These are phyloP conservation scores for Chrysolina haemoptera DNA, from an alignment of 2,888 invertebrate genomes.

Conservation along the genomic window DNA sequence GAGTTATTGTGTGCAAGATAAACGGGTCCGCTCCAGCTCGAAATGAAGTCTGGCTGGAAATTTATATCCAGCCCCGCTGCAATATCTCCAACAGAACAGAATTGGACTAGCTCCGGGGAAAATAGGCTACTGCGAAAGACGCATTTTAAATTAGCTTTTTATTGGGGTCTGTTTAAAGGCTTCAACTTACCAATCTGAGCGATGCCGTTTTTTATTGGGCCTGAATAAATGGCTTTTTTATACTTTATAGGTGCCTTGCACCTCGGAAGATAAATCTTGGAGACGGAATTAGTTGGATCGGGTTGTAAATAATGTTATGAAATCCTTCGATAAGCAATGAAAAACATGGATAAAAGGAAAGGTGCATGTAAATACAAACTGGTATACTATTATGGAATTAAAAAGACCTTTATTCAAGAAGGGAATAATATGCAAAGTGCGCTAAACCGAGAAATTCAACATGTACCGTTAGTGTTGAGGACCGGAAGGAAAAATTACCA, in stretches of 20 bases:
- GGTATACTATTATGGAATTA: no score
- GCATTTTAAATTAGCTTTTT: constrained; percentile 70
- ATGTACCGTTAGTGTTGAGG: no score
- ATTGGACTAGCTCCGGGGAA: constrained; percentile 69
- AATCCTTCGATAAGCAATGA: not conserved
- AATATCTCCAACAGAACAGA: constrained; percentile 70
- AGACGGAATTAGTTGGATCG: not conserved
- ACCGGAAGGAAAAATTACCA: no score
- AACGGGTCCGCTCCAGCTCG: constrained; percentile 80
- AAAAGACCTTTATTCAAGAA: no score
- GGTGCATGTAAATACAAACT: no score
- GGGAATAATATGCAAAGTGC: no score
- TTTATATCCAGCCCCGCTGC: constrained; percentile 69
- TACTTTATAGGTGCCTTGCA: constrained; percentile 4
- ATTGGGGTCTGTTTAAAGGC: constrained; percentile 64
- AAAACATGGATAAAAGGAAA: not conserved
- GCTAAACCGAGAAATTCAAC: no score
- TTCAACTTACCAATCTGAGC: constrained; percentile 56
- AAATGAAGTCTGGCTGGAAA: constrained; percentile 79
- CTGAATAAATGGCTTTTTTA: constrained; percentile 41
- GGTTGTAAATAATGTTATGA: not conserved
- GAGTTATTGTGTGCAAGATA: constrained; percentile 81
- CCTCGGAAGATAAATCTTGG: not conserved
- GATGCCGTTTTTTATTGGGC: constrained; percentile 51
- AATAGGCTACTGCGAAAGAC: constrained; percentile 69